phyloP scores from a whole-genome alignment of 2,113 vertebrate species.

The Bostrychus sinensis region DNA sequence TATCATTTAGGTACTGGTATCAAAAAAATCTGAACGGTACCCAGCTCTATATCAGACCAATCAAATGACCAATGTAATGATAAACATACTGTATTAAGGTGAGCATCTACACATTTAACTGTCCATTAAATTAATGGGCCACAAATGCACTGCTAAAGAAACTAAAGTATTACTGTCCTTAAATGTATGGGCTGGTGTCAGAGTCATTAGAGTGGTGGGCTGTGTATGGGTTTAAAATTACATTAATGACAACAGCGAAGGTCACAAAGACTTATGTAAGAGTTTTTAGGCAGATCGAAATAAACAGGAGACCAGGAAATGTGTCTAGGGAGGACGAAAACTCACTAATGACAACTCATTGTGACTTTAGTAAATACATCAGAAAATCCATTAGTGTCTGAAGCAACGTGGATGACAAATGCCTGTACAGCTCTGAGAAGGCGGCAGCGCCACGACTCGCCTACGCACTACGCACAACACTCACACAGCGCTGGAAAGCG shows the following conservation, averaged over 20 bases:
- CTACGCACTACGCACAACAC: constrained; percentile 51
- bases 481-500: constrained; percentile 56
- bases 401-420: not conserved
- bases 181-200: no score
- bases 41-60: no score
- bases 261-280: not conserved
- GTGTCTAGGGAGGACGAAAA: not conserved
- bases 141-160: no score
- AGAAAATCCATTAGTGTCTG: not conserved
- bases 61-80: no score
- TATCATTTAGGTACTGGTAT: no score
- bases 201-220: no score
- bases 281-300: not conserved
- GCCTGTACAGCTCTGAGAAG: not conserved
- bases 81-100: no score
- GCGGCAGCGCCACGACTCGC: constrained; percentile 41
- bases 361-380: not conserved
- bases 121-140: no score
- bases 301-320: not conserved
- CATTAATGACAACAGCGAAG: not conserved
- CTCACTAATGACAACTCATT: not conserved
- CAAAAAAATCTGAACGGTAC: no score
- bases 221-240: no score
- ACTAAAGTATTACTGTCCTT: no score
- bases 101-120: no score